Percentiles rank a stretch among this genome's conserved stretches.
These are phyloP conservation scores for Scelioninae gen. 2 DNA, from an alignment of 2,888 invertebrate genomes.

Conservation along the genomic window DNA sequence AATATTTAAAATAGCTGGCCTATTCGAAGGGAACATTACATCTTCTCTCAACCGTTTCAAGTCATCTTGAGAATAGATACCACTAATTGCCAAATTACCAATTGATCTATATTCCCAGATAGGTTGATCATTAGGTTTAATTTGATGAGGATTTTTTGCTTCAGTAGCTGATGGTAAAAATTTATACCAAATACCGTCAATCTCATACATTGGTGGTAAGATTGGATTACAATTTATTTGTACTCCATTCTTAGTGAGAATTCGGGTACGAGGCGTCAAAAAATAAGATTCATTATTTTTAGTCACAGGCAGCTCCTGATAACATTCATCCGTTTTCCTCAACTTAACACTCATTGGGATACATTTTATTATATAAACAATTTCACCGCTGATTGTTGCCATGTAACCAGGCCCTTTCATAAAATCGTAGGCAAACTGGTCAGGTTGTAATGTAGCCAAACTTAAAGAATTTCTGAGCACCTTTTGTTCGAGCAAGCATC, in stretches of 20 bases:
- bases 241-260: neutral
- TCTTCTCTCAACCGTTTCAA: conserved; percentile 1
- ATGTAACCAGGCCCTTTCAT: conserved; percentile 16
- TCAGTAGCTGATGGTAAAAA: neutral
- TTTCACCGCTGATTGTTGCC: conserved; percentile 6
- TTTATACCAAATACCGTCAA: conserved; percentile 15
- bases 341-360: neutral
- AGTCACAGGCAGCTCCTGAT: neutral
- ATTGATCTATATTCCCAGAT: conserved; percentile 13
- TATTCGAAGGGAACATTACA: conserved; percentile 2
- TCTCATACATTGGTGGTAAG: conserved; percentile 2
- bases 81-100: conserved; percentile 9
- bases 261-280: conserved; percentile 3
- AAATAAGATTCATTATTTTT: conserved; percentile 2
- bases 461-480: conserved; percentile 4
- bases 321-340: neutral
- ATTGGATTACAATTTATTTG: conserved; percentile 11
- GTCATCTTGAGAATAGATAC: conserved; percentile 1
- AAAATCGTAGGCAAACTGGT: conserved; percentile 12
- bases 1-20: conserved; percentile 4
- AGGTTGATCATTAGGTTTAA: conserved; percentile 1
- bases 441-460: neutral
- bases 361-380: conserved; percentile 10
- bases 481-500: neutral
- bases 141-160: neutral